Evolutionary conservation across 2,797 vertebrate species (phyloP).

Genomic region (Lacerta bilineata): DNA sequence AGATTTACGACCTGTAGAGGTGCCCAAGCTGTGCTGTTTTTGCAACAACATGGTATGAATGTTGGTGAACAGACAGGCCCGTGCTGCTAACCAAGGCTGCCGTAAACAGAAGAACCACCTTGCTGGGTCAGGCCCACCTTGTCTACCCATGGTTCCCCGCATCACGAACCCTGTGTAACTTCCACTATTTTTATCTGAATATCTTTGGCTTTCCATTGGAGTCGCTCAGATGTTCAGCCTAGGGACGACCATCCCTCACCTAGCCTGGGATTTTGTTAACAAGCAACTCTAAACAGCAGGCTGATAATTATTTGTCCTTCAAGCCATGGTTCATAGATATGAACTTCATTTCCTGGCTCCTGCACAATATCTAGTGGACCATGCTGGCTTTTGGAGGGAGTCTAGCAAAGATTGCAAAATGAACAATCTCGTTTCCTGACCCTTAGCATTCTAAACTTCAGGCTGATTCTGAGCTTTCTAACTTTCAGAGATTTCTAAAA

Average conservation of each 20-base stretch:
- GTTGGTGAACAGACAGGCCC: background rate
- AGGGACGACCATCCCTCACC: background rate
- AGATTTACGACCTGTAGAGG: background rate
- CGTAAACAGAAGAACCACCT: background rate
- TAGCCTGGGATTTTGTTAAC: background rate
- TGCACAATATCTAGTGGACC: background rate
- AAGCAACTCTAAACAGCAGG: background rate
- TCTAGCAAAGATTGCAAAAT: background rate
- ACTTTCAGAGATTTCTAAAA: slow-evolving; percentile 26
- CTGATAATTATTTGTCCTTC: background rate
- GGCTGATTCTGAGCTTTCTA: background rate
- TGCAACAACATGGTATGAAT: background rate
- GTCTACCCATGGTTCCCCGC: background rate
- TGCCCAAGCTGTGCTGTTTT: background rate
- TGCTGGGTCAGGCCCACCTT: background rate
- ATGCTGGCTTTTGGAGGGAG: background rate
- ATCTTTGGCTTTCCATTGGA: background rate
- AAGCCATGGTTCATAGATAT: background rate
- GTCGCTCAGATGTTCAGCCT: background rate
- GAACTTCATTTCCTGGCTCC: background rate
- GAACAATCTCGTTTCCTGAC: background rate
- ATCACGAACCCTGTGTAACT: background rate
- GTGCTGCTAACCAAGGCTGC: background rate
- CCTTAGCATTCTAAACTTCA: background rate
- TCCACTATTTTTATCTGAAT: background rate